These are phyloP conservation scores for Euura lappo DNA, from an alignment of 1,140 invertebrate genomes.

Conservation along the genomic window DNA sequence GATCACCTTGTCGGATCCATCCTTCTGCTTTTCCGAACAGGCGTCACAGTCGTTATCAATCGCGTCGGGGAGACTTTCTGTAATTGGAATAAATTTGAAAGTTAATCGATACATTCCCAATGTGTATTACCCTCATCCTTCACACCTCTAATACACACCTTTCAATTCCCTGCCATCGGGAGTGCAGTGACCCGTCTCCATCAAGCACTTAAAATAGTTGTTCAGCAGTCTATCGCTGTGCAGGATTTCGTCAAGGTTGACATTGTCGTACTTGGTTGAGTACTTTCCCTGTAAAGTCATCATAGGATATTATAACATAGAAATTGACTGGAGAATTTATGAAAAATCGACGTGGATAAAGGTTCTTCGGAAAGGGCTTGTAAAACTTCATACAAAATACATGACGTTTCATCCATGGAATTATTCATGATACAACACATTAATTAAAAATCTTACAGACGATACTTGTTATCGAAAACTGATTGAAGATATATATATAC, in stretches of 20 bases:
- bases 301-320: not conserved
- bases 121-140: slow-evolving; percentile 12
- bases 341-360: too few relatives aligned
- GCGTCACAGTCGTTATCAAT: slow-evolving; percentile 67
- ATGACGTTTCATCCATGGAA: too few relatives aligned
- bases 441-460: too few relatives aligned
- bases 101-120: not conserved
- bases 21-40: slow-evolving; percentile 66
- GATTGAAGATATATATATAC: too few relatives aligned
- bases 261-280: slow-evolving; percentile 75
- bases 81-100: slow-evolving; percentile 27
- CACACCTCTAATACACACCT: slow-evolving; percentile 59
- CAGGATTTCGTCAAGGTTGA: slow-evolving; percentile 73
- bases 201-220: slow-evolving; percentile 72
- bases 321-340: too few relatives aligned
- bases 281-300: slow-evolving; percentile 60
- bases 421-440: too few relatives aligned
- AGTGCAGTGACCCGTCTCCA: slow-evolving; percentile 72
- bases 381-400: too few relatives aligned
- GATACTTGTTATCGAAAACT: too few relatives aligned
- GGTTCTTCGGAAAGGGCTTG: too few relatives aligned
- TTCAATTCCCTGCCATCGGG: slow-evolving; percentile 75
- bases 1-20: slow-evolving; percentile 62
- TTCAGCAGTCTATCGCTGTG: slow-evolving; percentile 69
- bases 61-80: slow-evolving; percentile 66